Conservation (phyloP, 1,140 invertebrate species). For the Eriosoma lanigerum region DNA sequence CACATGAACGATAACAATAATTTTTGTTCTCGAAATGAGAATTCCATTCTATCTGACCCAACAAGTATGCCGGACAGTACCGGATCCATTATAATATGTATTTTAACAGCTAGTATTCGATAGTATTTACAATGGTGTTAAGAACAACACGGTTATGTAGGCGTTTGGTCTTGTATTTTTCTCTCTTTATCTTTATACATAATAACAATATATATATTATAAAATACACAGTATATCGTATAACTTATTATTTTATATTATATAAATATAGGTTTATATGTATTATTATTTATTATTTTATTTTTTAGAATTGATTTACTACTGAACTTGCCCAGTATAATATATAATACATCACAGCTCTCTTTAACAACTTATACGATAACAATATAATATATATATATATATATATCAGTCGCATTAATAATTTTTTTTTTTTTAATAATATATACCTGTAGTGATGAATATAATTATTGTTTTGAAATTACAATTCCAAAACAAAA, state of each 20-base stretch:
- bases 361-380: too few relatives aligned
- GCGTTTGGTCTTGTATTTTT: background rate
- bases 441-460: too few relatives aligned
- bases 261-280: too few relatives aligned
- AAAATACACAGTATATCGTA: too few relatives aligned
- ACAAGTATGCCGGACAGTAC: background rate
- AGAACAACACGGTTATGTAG: background rate
- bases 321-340: background rate
- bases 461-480: too few relatives aligned
- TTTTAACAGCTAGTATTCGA: constrained; percentile 22
- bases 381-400: too few relatives aligned
- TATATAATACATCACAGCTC: too few relatives aligned
- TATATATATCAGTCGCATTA: background rate
- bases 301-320: background rate
- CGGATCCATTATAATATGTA: constrained; percentile 33
- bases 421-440: background rate
- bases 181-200: background rate
- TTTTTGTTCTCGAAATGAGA: constrained; percentile 13
- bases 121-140: constrained; percentile 36
- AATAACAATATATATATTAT: background rate
- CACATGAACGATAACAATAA: background rate
- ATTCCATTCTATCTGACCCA: background rate
- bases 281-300: background rate
- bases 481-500: too few relatives aligned
- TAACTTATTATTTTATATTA: too few relatives aligned